These are phyloP conservation scores for Potamilus streckersoni DNA, from an alignment of 1,140 invertebrate species.

Conservation along the genomic window DNA sequence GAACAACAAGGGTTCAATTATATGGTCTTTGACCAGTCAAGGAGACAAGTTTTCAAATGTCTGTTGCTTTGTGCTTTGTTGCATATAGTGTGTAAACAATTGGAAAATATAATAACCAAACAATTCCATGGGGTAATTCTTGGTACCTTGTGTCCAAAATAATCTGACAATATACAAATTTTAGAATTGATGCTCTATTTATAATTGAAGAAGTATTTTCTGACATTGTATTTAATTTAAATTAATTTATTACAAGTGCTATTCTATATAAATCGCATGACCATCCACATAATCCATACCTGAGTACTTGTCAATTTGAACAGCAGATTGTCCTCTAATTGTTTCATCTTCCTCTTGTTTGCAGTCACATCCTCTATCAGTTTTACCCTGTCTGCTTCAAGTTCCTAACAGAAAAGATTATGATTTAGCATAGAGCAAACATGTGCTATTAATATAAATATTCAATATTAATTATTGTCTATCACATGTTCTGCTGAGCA, in stretches of 20 bases:
- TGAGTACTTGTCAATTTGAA: slow-evolving; percentile 89
- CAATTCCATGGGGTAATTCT: neutral
- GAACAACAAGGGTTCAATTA: no score
- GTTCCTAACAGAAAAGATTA: slow-evolving; percentile 72
- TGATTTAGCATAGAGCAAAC: no score
- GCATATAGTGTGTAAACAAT: no score
- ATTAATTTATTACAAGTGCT: neutral
- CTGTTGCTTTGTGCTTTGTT: no score
- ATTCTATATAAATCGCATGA: neutral
- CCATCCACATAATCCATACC: slow-evolving; percentile 62
- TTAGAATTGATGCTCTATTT: neutral
- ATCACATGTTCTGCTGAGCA: no score
- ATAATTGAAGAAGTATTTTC: no score
- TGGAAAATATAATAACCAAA: no score
- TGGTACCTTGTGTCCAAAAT: neutral
- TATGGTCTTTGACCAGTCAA: no score
- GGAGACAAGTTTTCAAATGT: no score
- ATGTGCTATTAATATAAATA: no score
- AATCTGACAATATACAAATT: neutral
- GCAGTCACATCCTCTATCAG: slow-evolving; percentile 94
- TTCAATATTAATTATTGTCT: no score
- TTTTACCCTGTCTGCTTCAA: slow-evolving; percentile 91
- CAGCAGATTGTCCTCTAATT: slow-evolving; percentile 91
- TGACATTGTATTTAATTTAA: no score
- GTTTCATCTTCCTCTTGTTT: slow-evolving; percentile 95